These are phyloP conservation scores for Folsomia candida DNA, from an alignment of 2,888 invertebrate species.

Conservation along the genomic window DNA sequence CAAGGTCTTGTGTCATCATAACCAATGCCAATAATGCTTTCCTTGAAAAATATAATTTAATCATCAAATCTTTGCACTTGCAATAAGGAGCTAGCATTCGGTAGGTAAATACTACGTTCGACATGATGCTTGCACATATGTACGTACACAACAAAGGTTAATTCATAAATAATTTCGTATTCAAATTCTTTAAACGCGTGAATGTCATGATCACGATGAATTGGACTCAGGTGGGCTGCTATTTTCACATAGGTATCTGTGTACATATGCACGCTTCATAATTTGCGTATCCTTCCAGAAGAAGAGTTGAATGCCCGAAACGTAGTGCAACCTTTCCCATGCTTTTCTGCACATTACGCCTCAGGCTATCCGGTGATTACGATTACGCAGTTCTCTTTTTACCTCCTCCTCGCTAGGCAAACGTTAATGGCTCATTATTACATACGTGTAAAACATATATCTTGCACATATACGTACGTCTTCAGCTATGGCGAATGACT, in stretches of 20 bases:
- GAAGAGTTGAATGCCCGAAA: conserved; percentile 17
- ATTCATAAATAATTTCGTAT: too few species aligned
- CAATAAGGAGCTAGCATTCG: too few species aligned
- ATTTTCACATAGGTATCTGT: not conserved
- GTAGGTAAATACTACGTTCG: too few species aligned
- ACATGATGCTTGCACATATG: too few species aligned
- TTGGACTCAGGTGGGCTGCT: conserved; percentile 12
- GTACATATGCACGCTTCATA: conserved; percentile 2
- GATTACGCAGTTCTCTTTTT: not conserved
- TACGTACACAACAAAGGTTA: too few species aligned
- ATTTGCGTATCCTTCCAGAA: conserved; percentile 19
- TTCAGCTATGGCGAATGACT: too few species aligned
- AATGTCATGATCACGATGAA: conserved; percentile 8
- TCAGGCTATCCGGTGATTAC: not conserved
- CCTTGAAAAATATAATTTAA: too few species aligned
- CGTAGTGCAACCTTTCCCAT: not conserved
- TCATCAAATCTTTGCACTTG: too few species aligned
- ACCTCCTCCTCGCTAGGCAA: not conserved
- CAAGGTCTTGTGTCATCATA: too few species aligned
- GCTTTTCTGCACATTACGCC: not conserved
- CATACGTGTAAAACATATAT: not conserved
- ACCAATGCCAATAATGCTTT: too few species aligned
- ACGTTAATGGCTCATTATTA: not conserved
- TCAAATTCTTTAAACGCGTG: too few species aligned
- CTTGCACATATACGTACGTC: too few species aligned